phyloP scores from a whole-genome alignment of 2,113 vertebrate species.

The Lota lota region DNA sequence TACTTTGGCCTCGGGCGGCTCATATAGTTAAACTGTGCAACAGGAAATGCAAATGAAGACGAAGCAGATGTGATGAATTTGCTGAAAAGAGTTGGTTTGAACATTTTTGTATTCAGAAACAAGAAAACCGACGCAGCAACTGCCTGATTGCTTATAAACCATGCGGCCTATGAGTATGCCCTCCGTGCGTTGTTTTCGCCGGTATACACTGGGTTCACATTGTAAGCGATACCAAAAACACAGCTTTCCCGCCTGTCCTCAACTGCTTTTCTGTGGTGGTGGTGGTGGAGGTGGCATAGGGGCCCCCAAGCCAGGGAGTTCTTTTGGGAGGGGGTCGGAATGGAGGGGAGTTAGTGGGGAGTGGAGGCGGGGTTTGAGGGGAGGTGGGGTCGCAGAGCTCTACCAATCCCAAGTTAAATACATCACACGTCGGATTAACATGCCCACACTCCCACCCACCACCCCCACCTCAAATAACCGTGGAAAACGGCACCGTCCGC shows the following conservation, averaged over 20 bases:
- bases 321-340: too few relatives aligned
- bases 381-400: conserved; percentile 26
- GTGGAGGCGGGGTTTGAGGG: background rate
- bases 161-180: too few relatives aligned
- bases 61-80: background rate
- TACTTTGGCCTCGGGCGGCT: conserved; percentile 19
- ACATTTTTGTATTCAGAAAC: too few relatives aligned
- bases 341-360: too few relatives aligned
- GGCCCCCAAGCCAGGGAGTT: conserved; percentile 16
- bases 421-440: conserved; percentile 65
- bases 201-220: too few relatives aligned
- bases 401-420: conserved; percentile 64
- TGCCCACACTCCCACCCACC: background rate
- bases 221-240: conserved; percentile 36
- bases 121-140: too few relatives aligned
- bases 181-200: too few relatives aligned
- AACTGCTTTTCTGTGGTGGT: conserved; percentile 9
- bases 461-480: conserved; percentile 22
- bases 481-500: conserved; percentile 46
- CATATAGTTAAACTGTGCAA: background rate
- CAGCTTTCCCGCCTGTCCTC: conserved; percentile 35
- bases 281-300: conserved; percentile 30
- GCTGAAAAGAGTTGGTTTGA: too few relatives aligned
- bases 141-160: too few relatives aligned
- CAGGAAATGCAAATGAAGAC: conserved; percentile 4